Evolutionary conservation across 2,888 invertebrate genomes (phyloP), one percentile per base, ranked within the genome.

Genomic region (Leptothorax acervorum): DNA sequence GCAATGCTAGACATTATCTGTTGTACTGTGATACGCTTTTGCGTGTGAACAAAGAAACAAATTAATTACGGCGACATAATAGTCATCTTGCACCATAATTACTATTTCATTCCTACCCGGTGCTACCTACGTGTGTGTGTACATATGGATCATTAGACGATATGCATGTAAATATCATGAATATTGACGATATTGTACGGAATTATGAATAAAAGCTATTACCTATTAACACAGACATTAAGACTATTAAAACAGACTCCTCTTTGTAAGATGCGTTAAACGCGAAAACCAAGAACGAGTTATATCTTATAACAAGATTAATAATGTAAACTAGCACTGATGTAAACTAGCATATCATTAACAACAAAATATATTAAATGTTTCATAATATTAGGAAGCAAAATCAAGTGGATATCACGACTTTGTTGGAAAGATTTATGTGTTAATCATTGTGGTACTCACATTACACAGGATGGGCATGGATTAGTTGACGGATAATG

Each of bases 241-340:
- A 23, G 23, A 23, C 23, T 23, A 23, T 23, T 23, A 23, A 23
- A 0, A 23, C 23, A 23, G 23, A 83, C 28, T 48, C 53, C 42
- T 78, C 42, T 78, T 55, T 85, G 28, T 87, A 86, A 85, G 78
- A 78, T 76, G 66, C 82, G 73, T 87, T 85, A 84, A 85, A 84
- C 84, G 75, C 70, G 83, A 81, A 83, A 85, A 83, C 74, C 86
- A 86, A 91, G 85, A 89, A 86, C 87, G 88, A 91, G 83, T 89
- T 92, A 87, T 90, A 91, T 92, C 92, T 94, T 94, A 92, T 94
- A 94, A 94, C 92, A 92, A 89, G 86, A 89, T 92, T 90, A 92
- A 91, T 85, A 23, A 23, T 23, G 23, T 23, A 85, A 92, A 90
- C 89, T 23, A 23, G 87, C 89, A 91, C 90, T 91, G 91, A 92